Conservation (phyloP, 2,888 invertebrate genomes). For the Tubulanus polymorphus region DNA sequence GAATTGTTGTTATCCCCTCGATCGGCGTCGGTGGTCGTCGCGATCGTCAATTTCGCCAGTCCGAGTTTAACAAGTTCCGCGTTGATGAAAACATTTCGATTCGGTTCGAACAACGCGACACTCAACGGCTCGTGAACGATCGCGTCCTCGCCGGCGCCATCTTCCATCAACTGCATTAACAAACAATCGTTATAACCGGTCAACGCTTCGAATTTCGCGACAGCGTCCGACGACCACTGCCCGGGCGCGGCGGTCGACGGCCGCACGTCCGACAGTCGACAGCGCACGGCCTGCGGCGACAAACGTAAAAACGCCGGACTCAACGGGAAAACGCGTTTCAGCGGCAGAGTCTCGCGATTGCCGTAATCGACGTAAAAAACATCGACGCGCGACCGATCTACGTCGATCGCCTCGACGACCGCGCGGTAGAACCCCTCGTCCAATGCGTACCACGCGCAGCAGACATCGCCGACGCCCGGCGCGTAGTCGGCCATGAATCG, state of each 20-base stretch:
- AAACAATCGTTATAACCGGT: slow-evolving; percentile 23
- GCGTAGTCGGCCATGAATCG: slow-evolving; percentile 21
- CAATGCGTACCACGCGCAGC: slow-evolving; percentile 75
- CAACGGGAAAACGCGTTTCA: slow-evolving; percentile 65
- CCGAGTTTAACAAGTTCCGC: slow-evolving; percentile 30
- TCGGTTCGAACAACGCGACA: not conserved
- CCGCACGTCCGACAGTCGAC: slow-evolving; percentile 64
- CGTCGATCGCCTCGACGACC: slow-evolving; percentile 25
- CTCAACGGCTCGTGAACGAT: not conserved
- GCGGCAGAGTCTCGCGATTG: slow-evolving; percentile 68
- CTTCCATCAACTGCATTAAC: slow-evolving; percentile 24
- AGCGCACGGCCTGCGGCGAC: slow-evolving; percentile 79
- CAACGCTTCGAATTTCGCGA: slow-evolving; percentile 17
- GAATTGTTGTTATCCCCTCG: too few relatives aligned
- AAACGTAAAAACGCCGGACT: slow-evolving; percentile 69
- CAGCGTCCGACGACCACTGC: slow-evolving; percentile 20
- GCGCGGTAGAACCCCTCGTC: slow-evolving; percentile 75
- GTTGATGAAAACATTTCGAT: slow-evolving; percentile 32
- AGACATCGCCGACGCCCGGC: slow-evolving; percentile 64
- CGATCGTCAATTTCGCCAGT: slow-evolving; percentile 19
- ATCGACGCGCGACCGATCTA: slow-evolving; percentile 10
- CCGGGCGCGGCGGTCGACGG: slow-evolving; percentile 16
- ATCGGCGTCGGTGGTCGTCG: too few relatives aligned
- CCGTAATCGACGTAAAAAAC: slow-evolving; percentile 86
- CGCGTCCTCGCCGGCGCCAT: slow-evolving; percentile 8